Evolutionary conservation across 2,113 vertebrate species (phyloP).

Genomic region (Elephas maximus): DNA sequence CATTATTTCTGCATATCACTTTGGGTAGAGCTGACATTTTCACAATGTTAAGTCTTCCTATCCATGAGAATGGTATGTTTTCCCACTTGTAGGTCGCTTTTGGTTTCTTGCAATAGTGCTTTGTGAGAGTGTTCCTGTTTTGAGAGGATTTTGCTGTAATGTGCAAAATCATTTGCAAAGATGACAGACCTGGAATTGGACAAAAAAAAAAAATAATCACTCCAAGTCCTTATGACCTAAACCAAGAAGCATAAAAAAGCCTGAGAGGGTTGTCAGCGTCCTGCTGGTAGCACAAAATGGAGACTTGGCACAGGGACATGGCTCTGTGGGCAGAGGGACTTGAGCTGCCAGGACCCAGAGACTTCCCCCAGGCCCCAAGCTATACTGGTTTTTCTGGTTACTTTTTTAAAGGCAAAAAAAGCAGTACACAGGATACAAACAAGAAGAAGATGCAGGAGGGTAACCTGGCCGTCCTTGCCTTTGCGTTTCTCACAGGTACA

Average conservation of each 20-base stretch:
- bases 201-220: background rate
- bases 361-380: conserved; percentile 19
- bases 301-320: conserved; percentile 51
- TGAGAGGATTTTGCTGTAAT: background rate
- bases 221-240: background rate
- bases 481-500: background rate
- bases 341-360: conserved; percentile 47
- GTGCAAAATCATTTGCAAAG: conserved; percentile 53
- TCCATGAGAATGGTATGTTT: no score
- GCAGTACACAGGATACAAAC: background rate
- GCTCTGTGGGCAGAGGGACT: background rate
- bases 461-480: rapidly evolving
- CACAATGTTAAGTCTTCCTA: no score
- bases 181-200: background rate
- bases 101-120: no score
- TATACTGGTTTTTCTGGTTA: background rate
- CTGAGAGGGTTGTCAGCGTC: background rate
- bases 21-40: no score
- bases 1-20: no score
- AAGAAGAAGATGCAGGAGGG: background rate
- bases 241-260: conserved; percentile 49
- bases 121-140: background rate
- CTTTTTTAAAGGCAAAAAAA: background rate
- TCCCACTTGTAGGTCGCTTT: no score
- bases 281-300: background rate